Evolutionary conservation across 2,113 vertebrate genomes (phyloP).

Genomic region (Pagrus major): DNA sequence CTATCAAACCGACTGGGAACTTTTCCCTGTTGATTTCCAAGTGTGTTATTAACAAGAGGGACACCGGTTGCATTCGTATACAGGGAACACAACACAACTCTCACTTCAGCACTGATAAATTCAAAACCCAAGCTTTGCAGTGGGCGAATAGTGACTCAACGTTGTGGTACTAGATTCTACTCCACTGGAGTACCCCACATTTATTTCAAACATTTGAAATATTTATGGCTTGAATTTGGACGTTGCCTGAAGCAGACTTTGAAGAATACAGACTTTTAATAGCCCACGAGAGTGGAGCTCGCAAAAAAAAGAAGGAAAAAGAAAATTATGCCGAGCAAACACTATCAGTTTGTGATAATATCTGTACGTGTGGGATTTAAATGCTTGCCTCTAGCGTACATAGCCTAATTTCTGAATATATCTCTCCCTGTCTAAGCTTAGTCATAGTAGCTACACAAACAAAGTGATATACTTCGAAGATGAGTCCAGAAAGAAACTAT

Average conservation of each 20-base stretch:
- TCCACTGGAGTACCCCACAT: conserved; percentile 40
- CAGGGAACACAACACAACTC: conserved; percentile 20
- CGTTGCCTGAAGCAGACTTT: conserved; percentile 43
- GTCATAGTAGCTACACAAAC: conserved; percentile 31
- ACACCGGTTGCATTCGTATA: not conserved
- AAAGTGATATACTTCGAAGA: conserved; percentile 30
- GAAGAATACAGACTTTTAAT: conserved; percentile 58
- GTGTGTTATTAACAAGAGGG: conserved; percentile 28
- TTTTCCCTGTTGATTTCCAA: conserved; percentile 5
- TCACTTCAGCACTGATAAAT: conserved; percentile 25
- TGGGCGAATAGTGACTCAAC: conserved; percentile 61
- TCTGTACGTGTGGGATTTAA: conserved; percentile 60
- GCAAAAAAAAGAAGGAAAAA: conserved; percentile 19
- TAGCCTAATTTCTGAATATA: conserved; percentile 55
- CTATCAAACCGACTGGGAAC: not conserved
- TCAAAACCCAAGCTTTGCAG: conserved; percentile 31
- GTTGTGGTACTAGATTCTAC: conserved; percentile 39
- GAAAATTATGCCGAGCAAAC: conserved; percentile 31
- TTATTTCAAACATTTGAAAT: conserved; percentile 62
- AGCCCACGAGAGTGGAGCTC: conserved; percentile 28
- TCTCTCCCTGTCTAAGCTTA: conserved; percentile 21
- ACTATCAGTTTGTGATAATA: conserved; percentile 42
- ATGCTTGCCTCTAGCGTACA: conserved; percentile 51
- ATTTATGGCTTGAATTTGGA: conserved; percentile 53
- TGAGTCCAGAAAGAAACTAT: not conserved